phyloP scores from a whole-genome alignment of 2,113 vertebrate species.

The Microcebus murinus region DNA sequence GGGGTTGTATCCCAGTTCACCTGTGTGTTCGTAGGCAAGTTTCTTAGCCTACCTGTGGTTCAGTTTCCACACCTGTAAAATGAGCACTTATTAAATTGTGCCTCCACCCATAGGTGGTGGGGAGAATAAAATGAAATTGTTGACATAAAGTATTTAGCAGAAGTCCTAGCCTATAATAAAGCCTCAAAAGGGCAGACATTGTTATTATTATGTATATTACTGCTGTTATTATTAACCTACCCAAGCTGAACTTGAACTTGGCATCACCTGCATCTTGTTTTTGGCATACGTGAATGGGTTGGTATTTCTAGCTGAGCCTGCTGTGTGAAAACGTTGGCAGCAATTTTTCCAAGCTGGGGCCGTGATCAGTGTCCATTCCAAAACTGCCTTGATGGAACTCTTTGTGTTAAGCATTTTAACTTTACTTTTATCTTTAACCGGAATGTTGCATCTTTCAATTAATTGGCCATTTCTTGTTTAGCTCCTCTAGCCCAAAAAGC shows the following conservation, averaged over 20 bases:
- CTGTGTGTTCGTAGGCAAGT: neutral
- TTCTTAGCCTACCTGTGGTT: neutral
- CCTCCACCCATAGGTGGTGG: neutral
- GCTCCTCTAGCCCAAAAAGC: conserved; percentile 93
- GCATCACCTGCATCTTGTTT: rapidly evolving
- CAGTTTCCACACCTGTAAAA: conserved; percentile 3
- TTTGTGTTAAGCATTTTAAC: conserved; percentile 4
- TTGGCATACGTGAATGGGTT: rapidly evolving
- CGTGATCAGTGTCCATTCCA: rapidly evolving
- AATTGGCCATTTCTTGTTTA: conserved; percentile 86
- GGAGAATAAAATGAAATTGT: neutral
- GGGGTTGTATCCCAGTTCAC: neutral
- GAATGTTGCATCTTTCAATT: conserved; percentile 61
- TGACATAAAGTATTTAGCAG: neutral
- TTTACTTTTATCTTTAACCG: conserved; percentile 33
- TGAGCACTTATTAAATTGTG: neutral
- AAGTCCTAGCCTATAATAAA: rapidly evolving
- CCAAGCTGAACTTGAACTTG: neutral
- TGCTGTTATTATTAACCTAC: neutral
- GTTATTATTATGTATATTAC: no score
- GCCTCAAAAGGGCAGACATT: neutral
- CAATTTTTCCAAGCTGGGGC: neutral
- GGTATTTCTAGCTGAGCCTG: no score
- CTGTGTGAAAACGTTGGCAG: neutral
- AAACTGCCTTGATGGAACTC: neutral